These are phyloP conservation scores for Empis stercorea DNA, from an alignment of 2,888 invertebrate genomes.

Conservation along the genomic window DNA sequence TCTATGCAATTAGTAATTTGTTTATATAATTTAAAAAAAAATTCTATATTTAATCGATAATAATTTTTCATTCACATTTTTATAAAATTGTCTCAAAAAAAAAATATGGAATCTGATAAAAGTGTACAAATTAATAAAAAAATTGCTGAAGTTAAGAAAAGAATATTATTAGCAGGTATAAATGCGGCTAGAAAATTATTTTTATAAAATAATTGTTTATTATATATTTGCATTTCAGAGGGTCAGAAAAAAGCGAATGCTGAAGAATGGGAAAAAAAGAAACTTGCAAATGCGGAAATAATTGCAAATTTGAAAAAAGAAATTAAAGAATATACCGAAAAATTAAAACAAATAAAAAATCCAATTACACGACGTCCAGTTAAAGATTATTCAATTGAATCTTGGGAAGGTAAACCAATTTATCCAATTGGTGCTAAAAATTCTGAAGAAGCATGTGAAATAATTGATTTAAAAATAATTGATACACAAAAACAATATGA, in stretches of 20 bases:
- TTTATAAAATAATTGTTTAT: no score
- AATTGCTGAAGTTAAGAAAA: constrained; percentile 75
- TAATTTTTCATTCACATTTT: no score
- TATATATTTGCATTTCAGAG: no score
- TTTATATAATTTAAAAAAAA: no score
- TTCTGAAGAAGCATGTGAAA: constrained; percentile 38
- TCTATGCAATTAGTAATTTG: no score
- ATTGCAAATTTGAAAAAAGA: constrained; percentile 61
- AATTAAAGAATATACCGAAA: constrained; percentile 48
- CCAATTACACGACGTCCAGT: constrained; percentile 27
- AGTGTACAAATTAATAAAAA: constrained; percentile 46
- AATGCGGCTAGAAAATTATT: no score
- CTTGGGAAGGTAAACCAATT: constrained; percentile 29
- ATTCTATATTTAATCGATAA: no score
- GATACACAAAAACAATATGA: constrained; percentile 62
- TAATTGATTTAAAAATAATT: constrained; percentile 52
- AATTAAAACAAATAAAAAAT: constrained; percentile 37
- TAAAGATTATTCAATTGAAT: constrained; percentile 19
- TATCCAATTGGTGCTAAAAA: constrained; percentile 39
- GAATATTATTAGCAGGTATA: constrained; percentile 73
- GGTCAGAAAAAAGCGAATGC: constrained; percentile 73
- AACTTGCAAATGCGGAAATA: constrained; percentile 55
- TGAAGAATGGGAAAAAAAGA: constrained; percentile 66
- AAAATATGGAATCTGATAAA: constrained; percentile 28
- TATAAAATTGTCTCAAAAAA: neutral